Conservation (phyloP, 2,797 vertebrate species). For the Argyrosomus regius region DNA sequence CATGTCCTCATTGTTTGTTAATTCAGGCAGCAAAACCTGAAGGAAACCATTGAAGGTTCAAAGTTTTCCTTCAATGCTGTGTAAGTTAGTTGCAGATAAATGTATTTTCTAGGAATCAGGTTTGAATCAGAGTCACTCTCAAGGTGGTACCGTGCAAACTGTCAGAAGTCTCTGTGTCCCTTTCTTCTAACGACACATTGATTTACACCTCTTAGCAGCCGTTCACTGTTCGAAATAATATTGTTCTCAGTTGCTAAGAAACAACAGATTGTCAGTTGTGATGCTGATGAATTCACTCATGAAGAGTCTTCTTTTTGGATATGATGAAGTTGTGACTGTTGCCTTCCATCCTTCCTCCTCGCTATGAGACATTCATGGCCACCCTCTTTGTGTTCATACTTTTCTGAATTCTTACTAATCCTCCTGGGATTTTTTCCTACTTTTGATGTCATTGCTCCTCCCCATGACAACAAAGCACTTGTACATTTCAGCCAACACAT, state of each 20-base stretch:
- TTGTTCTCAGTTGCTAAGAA: constrained; percentile 12
- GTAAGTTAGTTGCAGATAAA: background rate
- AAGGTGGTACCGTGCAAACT: background rate
- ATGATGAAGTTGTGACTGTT: constrained; percentile 1
- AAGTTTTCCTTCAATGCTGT: background rate
- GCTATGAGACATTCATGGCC: background rate
- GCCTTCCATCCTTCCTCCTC: constrained; percentile 17
- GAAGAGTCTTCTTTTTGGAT: background rate
- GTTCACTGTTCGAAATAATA: background rate
- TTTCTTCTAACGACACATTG: background rate
- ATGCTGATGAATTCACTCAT: constrained; percentile 4
- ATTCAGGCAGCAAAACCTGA: background rate
- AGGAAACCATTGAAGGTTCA: too few relatives aligned
- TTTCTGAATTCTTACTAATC: background rate
- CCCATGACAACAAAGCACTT: constrained; percentile 41
- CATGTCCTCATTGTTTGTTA: background rate
- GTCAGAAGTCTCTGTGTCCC: background rate
- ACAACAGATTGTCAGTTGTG: constrained; percentile 1
- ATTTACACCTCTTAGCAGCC: background rate
- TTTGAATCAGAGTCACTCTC: background rate
- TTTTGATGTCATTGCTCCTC: constrained; percentile 31
- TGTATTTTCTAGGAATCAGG: background rate
- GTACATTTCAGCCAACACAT: constrained; percentile 3
- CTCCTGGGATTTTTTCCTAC: constrained; percentile 16
- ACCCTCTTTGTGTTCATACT: background rate